Evolutionary conservation across 2,888 invertebrate genomes (phyloP), one percentile per base, ranked within the genome.

Genomic region (Dastarcus helophoroides): DNA sequence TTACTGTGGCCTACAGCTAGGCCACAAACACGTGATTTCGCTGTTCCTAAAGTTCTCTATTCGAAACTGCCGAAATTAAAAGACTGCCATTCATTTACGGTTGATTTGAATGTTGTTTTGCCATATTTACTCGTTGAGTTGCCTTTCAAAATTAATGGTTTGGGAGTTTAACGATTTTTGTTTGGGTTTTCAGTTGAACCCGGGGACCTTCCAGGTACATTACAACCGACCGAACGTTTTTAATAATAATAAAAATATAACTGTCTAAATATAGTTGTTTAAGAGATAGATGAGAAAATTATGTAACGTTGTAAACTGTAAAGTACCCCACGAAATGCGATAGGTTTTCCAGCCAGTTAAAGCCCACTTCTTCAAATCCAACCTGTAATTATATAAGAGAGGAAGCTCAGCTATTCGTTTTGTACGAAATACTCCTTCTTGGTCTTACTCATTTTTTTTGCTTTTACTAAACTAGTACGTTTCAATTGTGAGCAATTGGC

Each of bases 41-140:
- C 57, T 59, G 60, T 61, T 60, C 61, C 60, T 60, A 61, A 53
- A 49, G 42, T 53, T 54, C 46, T 51, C 50, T 48, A 56, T 56
- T 54, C 51, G 53, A 57, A 53, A 60, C 61, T 62, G 61, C 61
- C 61, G 58, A 58, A 56, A 57, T 60, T 60, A 54, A 48, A 58
- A 62, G 61, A 62, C 61, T 62, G 61, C 58, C 59, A 47, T 62
- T 60, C 48, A 50, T 48, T 58, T 61, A 58, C 29, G 45, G 37
- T 54, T 50, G 32, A 31, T 40, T 54, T 60, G 33, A 14, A 11
- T 26, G 22, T 53, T 43, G 10, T 22, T 48, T 57, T 29, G 29
- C 28, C 51, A 51, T 44, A 37, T 35, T 22, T 5, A 32, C 40
- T 48, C 8, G 21, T 37, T 49, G 31, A 33, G 51, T 57, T 56